A percentile compares a stretch with the other conserved stretches of the same genome.
Conservation (phyloP, 1,140 invertebrate genomes). For the Drosophila ohnishii region DNA sequence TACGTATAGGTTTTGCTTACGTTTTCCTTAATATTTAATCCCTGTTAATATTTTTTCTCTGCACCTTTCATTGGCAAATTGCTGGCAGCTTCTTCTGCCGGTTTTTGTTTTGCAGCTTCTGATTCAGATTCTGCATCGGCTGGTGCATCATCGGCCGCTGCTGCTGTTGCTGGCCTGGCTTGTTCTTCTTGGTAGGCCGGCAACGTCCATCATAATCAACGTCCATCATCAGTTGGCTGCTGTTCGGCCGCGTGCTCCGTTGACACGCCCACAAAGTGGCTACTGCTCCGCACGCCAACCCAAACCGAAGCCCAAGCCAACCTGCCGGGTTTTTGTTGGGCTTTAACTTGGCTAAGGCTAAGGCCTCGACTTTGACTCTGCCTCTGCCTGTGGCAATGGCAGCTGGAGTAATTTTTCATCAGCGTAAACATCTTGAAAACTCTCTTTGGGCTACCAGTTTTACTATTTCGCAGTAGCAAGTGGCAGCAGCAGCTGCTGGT, state of each 20-base stretch:
- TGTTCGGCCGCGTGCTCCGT: constrained; percentile 54
- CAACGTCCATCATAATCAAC: constrained; percentile 80
- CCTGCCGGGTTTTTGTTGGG: constrained; percentile 28
- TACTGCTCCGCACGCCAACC: constrained; percentile 22
- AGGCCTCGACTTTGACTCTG: constrained; percentile 22
- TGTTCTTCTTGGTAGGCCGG: constrained; percentile 54
- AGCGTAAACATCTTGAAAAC: constrained; percentile 67
- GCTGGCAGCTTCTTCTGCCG: constrained; percentile 35
- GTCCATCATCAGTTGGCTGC: constrained; percentile 78
- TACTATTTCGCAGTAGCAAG: constrained; percentile 30
- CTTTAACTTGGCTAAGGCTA: constrained; percentile 9
- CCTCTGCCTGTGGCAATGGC: constrained; percentile 57
- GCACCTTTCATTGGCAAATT: constrained; percentile 47
- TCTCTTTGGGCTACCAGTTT: constrained; percentile 66
- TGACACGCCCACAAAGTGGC: constrained; percentile 48
- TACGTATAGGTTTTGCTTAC: accelerated
- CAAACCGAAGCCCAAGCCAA: background rate
- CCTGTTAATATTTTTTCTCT: constrained; percentile 10
- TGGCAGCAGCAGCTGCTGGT: constrained; percentile 25
- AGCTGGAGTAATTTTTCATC: constrained; percentile 78
- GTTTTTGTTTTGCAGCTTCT: constrained; percentile 37
- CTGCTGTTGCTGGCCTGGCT: background rate
- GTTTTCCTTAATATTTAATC: background rate
- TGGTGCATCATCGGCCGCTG: constrained; percentile 3
- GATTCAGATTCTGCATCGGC: constrained; percentile 32